Conservation (phyloP, 2,888 invertebrate genomes). For the Agonopterix subpropinquella region DNA sequence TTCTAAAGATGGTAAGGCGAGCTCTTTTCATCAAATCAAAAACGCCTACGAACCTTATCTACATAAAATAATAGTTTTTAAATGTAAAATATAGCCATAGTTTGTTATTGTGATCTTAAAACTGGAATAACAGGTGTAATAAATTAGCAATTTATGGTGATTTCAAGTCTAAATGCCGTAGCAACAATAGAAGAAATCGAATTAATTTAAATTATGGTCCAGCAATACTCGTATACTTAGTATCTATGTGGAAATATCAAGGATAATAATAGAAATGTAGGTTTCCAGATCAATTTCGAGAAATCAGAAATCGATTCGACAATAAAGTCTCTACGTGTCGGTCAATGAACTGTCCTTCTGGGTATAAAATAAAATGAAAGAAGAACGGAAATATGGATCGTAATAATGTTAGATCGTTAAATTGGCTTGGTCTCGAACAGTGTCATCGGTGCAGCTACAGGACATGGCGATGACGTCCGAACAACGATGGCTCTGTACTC, state of each 20-base stretch:
- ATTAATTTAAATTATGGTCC: too few species aligned
- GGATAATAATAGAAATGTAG: not conserved
- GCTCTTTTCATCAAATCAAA: not conserved
- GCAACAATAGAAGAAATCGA: not conserved
- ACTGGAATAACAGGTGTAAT: conserved; percentile 3
- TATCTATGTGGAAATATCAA: not conserved
- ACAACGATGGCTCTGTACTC: conserved; percentile 43
- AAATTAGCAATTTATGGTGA: not conserved
- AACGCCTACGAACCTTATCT: conserved; percentile 4
- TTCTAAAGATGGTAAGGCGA: not conserved
- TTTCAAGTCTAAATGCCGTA: not conserved
- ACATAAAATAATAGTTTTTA: conserved; percentile 7
- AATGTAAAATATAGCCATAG: not conserved
- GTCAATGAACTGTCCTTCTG: too few species aligned
- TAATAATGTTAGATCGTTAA: not conserved
- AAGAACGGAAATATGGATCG: too few species aligned
- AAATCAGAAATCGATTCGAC: not conserved
- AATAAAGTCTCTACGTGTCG: too few species aligned
- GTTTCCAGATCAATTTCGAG: conserved; percentile 3
- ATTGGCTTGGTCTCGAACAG: not conserved
- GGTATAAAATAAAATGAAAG: too few species aligned
- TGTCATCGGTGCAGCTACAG: conserved; percentile 1
- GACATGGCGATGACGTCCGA: conserved; percentile 14
- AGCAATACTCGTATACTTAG: too few species aligned
- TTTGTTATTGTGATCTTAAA: conserved; percentile 3